Base-by-base conservation (phyloP, 2,888 invertebrate species). In the Hyppa rectilinea region DNA sequence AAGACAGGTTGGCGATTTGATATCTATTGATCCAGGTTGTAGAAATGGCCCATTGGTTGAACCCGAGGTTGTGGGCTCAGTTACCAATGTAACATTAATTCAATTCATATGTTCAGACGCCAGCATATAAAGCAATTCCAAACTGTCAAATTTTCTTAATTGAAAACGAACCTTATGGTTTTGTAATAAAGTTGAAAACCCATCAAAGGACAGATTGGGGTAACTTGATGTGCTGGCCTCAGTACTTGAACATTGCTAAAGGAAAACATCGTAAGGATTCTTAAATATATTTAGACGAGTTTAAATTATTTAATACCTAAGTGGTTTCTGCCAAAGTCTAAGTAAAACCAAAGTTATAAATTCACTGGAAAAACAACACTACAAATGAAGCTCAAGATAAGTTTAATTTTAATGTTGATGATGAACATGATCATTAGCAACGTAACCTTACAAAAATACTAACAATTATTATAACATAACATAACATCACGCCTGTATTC, bases 221-320 rank as follows among this genome's bases (percentile, higher is more conserved):
- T n/a, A n/a, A n/a, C n/a, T n/a, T n/a, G n/a, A n/a, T n/a, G n/a
- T n/a, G n/a, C n/a, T n/a, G n/a, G n/a, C n/a, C n/a, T n/a, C n/a
- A n/a, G n/a, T n/a, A n/a, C 9, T 34, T 55, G 1, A n/a, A 23
- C 1, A 23, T 23, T n/a, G 34, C 17, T 55, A 17, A 4, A 34
- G 9, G 5, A 34, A 36, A 34, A 23, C 4, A 1, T 17, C 9
- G 17, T 23, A 0, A 34, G 7, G 20, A 52, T 10, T 12, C 31
- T 31, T 2, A n/a, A 53, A 12, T 31, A 12, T 31, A 17, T 23
- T 36, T 26, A 23, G 14, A 50, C 6, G 40, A 75, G 60, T 60
- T 74, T 61, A 29, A 61, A 71, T 71, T 49, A 69, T 34, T 47
- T 31, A 62, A 53, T 63, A 61, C 38, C 49, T 23, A 49, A 71